Base-by-base conservation (phyloP, 2,888 invertebrate genomes). In the Hecatera dysodea region DNA sequence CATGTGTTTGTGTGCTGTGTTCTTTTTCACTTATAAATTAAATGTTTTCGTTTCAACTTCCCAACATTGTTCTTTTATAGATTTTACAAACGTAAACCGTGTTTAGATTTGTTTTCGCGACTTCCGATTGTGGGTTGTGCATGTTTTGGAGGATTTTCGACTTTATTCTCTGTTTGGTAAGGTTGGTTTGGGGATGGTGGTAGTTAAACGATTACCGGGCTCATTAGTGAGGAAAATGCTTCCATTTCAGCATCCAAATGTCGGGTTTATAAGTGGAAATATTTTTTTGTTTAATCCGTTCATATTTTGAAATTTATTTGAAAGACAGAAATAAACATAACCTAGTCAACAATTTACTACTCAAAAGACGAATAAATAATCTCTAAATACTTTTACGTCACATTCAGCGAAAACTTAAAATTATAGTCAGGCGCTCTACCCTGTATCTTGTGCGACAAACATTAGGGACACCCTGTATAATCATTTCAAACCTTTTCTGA, bases 171-270 rank as follows among this genome's bases (percentile, higher is more conserved):
- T 69, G 42, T 53, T 52, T 5, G 33, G 44, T 71, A 74, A 72
- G 63, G 69, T 68, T 73, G 36, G 27, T 61, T 73, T 68, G 42
- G 50, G 53, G 44, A 55, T 71, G 68, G 53, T 56, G 33, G 27
- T 59, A 62, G 24, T 71, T 33, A 39, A 70, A 74, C 39, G 46
- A 67, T 69, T 62, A 66, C 64, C 44, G 42, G 59, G 66, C 76
- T 83, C 85, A 85, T 88, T 87, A 86, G 82, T 65, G 78, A 67
- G 65, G 60, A 72, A 81, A 83, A 66, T 65, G 70, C 79, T 83
- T 83, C 72, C 75, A 76, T 80, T 85, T 81, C 78, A 73, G 66
- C 71, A 64, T 78, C 71, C 68, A 52, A 76, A 56, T 75, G 42
- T 78, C 33, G 12, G 52, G 44, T 73, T 74, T 72, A 44, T 66